Evolutionary conservation across 2,113 vertebrate species (phyloP), one percentile per base, ranked within the genome.

Genomic region (Isurus oxyrinchus): DNA sequence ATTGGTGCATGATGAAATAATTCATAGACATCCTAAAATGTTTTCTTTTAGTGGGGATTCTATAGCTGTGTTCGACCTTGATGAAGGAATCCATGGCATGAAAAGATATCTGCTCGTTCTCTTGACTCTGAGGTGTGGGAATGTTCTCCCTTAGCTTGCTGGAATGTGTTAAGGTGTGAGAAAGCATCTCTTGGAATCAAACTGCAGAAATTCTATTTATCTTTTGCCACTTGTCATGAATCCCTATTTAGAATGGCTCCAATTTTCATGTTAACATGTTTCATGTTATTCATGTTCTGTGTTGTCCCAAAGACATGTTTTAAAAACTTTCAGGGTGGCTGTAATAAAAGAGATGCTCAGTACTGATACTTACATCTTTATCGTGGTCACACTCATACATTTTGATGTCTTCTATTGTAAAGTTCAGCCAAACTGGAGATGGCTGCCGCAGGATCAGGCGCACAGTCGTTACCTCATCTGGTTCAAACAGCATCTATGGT

Each of bases 401-500:
- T 76, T 98, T 98, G 94, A 99, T 97, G 5, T 99, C 98, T 67
- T 99, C 98, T 0, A 99, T 97, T 96, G 97, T 98, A 97, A 99
- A 99, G 96, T 97, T 98, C 0, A 98, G 96, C 99, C 99, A 99
- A 57, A 98, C 98, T 0, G 98, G 98, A 3, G 99, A 99, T 0
- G 99, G 99, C 97, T 99, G 99, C 96, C 98, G 98, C 86, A 99
- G 98, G 97, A 99, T 98, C 97, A 99, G 98, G 3, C 99, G 98
- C n/a, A 99, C 96, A 0, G 98, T 98, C 0, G 96, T 96, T 90
- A 99, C 98, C 8, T 98, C 97, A 96, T 98, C 98, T 72, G 99
- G 21, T 0, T 98, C 98, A 81, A 98, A 98, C 97, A 98, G 97
- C 99, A 99, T 99, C 99, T 99, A 96, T 0, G 95, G 53, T 96